A percentile compares a stretch with the other conserved stretches of the same genome.
Evolutionary conservation across 2,113 vertebrate species (phyloP).

Genomic region (Nothobranchius kuhntae): DNA sequence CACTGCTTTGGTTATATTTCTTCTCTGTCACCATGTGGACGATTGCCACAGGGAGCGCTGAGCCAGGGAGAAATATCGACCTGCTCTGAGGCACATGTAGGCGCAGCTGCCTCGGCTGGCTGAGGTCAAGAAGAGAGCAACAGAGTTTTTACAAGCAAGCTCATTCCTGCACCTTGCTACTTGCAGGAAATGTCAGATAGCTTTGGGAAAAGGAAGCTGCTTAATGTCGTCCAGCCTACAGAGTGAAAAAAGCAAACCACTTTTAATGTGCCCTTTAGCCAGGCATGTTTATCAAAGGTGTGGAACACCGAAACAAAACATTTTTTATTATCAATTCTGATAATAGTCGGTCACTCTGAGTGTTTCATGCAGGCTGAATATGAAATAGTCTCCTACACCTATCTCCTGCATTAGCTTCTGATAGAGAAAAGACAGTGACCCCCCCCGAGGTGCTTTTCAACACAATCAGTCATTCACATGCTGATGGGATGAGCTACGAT

Average conservation of each 20-base stretch:
- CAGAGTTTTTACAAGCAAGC: slow-evolving; percentile 23
- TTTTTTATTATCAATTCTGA: too few species aligned
- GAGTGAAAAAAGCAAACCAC: background rate
- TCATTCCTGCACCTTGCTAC: slow-evolving; percentile 11
- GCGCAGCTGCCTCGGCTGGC: slow-evolving; percentile 34
- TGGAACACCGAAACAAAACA: too few species aligned
- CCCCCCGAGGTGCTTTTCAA: too few species aligned
- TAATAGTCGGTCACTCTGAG: too few species aligned
- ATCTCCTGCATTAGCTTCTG: too few species aligned
- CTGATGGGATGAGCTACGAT: too few species aligned
- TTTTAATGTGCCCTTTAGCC: background rate
- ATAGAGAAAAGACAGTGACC: too few species aligned
- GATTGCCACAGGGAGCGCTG: slow-evolving; percentile 1
- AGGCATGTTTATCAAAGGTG: background rate
- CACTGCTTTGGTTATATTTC: background rate
- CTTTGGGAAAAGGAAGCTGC: background rate
- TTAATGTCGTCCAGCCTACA: background rate
- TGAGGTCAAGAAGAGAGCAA: slow-evolving; percentile 47
- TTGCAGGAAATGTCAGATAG: slow-evolving; percentile 22
- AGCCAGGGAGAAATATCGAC: slow-evolving; percentile 32
- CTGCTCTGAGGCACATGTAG: slow-evolving; percentile 26
- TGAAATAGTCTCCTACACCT: too few species aligned
- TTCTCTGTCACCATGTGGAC: background rate
- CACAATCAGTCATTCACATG: too few species aligned
- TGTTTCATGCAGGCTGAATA: too few species aligned